These are phyloP conservation scores for Sinotaia quadrata DNA, from an alignment of 2,888 invertebrate species.

Conservation along the genomic window DNA sequence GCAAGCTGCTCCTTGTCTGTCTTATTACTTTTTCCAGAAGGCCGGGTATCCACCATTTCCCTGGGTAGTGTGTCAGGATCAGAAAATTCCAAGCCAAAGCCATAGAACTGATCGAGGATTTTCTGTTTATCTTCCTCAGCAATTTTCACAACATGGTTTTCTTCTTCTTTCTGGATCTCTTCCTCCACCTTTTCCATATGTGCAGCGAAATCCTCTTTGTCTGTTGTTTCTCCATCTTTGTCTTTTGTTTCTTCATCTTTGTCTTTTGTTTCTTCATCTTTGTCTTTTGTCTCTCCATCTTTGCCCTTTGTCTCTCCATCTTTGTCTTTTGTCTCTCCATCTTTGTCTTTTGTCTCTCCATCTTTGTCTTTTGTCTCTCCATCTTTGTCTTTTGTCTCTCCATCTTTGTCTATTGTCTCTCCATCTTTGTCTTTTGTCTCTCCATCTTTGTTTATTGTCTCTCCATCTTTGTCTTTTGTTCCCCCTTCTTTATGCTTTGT, in stretches of 20 bases:
- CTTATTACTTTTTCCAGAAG: background rate
- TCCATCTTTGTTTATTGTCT: too few relatives aligned
- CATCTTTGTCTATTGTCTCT: too few relatives aligned
- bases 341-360: background rate
- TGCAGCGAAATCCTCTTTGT: background rate
- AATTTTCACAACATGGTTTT: background rate
- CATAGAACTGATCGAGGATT: conserved; percentile 24
- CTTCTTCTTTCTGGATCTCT: conserved; percentile 14
- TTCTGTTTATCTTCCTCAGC: conserved; percentile 1
- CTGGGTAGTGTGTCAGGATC: background rate
- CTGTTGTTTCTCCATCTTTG: background rate
- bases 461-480: background rate
- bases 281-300: background rate
- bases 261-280: background rate
- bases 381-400: too few relatives aligned
- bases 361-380: too few relatives aligned
- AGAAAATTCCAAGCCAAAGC: conserved; percentile 16
- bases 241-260: background rate
- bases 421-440: too few relatives aligned
- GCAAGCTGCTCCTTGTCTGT: background rate
- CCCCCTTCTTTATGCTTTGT: background rate
- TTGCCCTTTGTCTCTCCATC: background rate
- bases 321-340: background rate
- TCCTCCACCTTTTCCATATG: background rate
- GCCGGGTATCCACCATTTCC: background rate